phyloP scores from a whole-genome alignment of 30 jellyfish, hydroid and myxozoan genomes.

The Pelagia noctiluca region DNA sequence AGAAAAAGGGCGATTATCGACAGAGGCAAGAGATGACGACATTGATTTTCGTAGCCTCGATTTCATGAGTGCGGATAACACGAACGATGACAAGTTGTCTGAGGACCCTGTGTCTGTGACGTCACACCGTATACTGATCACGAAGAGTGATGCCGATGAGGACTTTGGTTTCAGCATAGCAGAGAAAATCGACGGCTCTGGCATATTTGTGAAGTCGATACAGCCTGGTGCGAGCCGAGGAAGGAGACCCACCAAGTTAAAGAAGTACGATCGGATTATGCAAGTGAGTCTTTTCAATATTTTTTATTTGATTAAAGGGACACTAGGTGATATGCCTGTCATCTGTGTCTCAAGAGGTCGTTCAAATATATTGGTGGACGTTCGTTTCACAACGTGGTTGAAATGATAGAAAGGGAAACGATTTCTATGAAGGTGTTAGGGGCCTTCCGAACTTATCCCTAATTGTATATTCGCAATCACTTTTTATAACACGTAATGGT shows the following conservation, averaged over 20 bases:
- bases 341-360: background rate
- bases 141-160: conserved; percentile 28
- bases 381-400: background rate
- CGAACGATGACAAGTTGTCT: background rate
- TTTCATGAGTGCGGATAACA: background rate
- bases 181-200: conserved; percentile 65
- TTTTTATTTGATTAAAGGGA: background rate
- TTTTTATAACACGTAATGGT: too few species aligned
- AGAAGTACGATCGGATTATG: conserved; percentile 60
- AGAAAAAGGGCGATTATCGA: background rate
- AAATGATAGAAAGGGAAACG: background rate
- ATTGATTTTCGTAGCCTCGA: conserved; percentile 1
- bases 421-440: background rate
- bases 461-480: too few species aligned
- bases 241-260: conserved; percentile 41
- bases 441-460: too few species aligned
- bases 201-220: conserved; percentile 61
- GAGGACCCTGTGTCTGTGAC: conserved; percentile 9
- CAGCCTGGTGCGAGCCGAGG: conserved; percentile 38
- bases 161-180: conserved; percentile 82
- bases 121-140: conserved; percentile 49
- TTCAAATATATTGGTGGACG: background rate
- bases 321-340: background rate
- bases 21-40: background rate
- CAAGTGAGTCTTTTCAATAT: conserved; percentile 45